Percentiles rank a stretch among this genome's conserved stretches.
Evolutionary conservation across 2,888 invertebrate genomes (phyloP).

Genomic region (Tipula helvola): DNA sequence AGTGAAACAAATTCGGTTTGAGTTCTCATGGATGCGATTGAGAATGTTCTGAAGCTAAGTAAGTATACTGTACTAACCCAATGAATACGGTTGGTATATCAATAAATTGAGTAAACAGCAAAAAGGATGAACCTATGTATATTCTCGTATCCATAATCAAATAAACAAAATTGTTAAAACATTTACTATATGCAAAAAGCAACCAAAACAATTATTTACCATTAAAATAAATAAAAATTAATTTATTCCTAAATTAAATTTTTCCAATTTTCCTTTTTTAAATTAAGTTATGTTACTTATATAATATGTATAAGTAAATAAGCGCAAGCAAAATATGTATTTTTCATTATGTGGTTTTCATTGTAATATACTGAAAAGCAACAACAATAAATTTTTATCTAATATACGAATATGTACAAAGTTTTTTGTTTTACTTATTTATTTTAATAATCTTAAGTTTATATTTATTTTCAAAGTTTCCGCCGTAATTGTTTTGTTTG

Average conservation of each 20-base stretch:
- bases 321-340: background rate
- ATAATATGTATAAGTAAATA: background rate
- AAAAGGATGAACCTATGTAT: too few species aligned
- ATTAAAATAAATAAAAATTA: background rate
- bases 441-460: background rate
- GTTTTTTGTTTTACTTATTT: background rate
- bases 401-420: background rate
- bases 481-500: background rate
- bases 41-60: too few species aligned
- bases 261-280: background rate
- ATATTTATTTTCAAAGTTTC: background rate
- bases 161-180: background rate
- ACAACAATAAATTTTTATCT: background rate
- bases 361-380: background rate
- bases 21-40: background rate
- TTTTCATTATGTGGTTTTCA: slow-evolving; percentile 4
- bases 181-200: background rate
- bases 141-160: background rate
- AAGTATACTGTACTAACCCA: too few species aligned
- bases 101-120: too few species aligned
- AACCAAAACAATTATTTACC: background rate
- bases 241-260: background rate
- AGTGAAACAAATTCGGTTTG: background rate
- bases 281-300: background rate
- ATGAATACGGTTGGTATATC: too few species aligned